These are phyloP conservation scores for Otus sunia DNA, from an alignment of 2,113 vertebrate genomes.

Conservation along the genomic window DNA sequence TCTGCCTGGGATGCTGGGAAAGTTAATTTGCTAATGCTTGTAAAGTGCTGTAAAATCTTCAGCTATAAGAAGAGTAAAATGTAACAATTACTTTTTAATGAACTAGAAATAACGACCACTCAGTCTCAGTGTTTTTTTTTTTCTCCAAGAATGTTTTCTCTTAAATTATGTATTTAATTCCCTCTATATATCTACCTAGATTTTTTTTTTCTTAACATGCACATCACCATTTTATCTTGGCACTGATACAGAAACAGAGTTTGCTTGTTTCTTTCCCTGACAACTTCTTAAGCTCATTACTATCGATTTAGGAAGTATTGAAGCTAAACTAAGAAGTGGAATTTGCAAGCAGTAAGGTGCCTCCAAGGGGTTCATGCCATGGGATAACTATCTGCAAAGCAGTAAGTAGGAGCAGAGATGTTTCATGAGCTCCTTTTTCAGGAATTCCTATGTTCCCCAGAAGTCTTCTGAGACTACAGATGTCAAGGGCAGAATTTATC, in stretches of 20 bases:
- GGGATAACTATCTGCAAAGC: background rate
- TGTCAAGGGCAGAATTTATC: background rate
- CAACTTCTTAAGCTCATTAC: conserved; percentile 29
- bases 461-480: background rate
- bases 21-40: conserved; percentile 6
- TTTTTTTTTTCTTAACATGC: background rate
- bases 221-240: background rate
- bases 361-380: background rate
- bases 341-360: background rate
- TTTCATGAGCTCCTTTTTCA: background rate
- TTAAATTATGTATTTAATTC: conserved; percentile 15
- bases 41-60: background rate
- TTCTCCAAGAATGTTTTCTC: background rate
- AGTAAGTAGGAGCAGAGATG: background rate
- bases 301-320: conserved; percentile 1
- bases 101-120: conserved; percentile 8
- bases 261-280: background rate
- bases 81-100: conserved; percentile 41
- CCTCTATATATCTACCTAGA: background rate
- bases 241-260: background rate
- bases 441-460: background rate
- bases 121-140: background rate
- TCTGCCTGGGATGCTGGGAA: background rate
- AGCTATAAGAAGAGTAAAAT: background rate
- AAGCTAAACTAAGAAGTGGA: conserved; percentile 23